Evolutionary conservation across 2,113 vertebrate species (phyloP), one percentile per base, ranked within the genome.

Genomic region (Glaucidium brasilianum): DNA sequence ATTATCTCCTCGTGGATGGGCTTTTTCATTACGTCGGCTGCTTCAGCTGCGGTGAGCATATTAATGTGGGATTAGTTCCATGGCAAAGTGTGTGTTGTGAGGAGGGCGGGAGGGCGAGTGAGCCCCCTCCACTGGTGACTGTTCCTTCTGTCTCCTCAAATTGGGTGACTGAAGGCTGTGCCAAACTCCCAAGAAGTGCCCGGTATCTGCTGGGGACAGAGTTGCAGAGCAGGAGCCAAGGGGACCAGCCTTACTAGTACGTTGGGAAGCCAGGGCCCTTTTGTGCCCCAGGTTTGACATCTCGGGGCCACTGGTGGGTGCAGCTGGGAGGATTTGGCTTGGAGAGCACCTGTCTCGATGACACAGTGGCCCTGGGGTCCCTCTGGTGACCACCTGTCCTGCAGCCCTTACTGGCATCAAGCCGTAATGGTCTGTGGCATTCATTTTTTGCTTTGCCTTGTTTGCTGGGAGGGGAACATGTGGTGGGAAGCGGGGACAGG

Each of bases 1-100:
- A 83, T 93, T 83, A 80, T 76, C 88, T 96, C 78, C 56, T 96
- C 0, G 2, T 83, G 92, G 82, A 80, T 83, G 60, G 88, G 13
- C 67, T 93, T 77, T 91, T 67, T 95, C 90, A 73, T 92, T 94
- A 83, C 26, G 3, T 90, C 0, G 2, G 63, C 72, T 88, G 50
- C 71, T 94, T 85, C 71, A 62, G 75, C 82, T 88, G 63, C 52
- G 55, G 80, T 75, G 91, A 91, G 81, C 49, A 20, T 74, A 50
- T 90, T 94, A 83, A 78, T 63, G 50, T 71, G 90, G 90, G 43
- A 91, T 92, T 88, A 93, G 77, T 75, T 78, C 35, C 66, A 8
- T 2, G 49, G 66, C 12, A 3, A 45, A 85, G 74, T 0, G 0
- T n/a, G 66, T 5, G 25, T 77, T 3, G 64, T 9, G 8, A 5